Conservation (phyloP, 1,140 invertebrate species). For the Trichonephila inaurata region DNA sequence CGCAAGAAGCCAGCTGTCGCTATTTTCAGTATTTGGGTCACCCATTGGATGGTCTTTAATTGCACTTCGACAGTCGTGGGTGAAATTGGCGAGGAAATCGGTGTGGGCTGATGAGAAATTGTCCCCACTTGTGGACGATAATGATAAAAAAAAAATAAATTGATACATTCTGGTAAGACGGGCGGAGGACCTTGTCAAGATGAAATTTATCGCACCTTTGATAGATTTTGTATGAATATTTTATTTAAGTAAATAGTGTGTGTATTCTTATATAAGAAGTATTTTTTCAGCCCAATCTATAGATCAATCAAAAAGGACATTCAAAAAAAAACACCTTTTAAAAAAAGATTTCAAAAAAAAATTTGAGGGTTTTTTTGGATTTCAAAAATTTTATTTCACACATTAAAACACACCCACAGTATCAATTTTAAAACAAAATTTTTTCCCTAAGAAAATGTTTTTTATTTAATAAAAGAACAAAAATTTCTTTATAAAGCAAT, state of each 20-base stretch:
- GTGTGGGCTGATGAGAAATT: slow-evolving; percentile 5
- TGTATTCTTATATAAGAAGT: too few relatives aligned
- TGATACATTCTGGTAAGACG: background rate
- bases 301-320: too few relatives aligned
- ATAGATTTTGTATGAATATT: background rate
- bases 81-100: background rate
- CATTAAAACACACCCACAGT: too few relatives aligned
- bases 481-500: too few relatives aligned
- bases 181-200: background rate
- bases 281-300: too few relatives aligned
- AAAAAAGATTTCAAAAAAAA: too few relatives aligned
- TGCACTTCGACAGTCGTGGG: background rate
- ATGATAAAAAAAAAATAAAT: background rate
- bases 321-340: too few relatives aligned
- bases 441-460: too few relatives aligned
- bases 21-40: slow-evolving; percentile 12
- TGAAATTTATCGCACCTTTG: background rate
- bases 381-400: too few relatives aligned
- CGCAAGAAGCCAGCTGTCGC: background rate
- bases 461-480: too few relatives aligned
- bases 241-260: background rate
- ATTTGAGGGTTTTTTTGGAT: too few relatives aligned
- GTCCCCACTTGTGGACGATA: background rate
- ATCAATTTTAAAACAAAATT: too few relatives aligned
- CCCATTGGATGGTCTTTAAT: background rate